A percentile compares a stretch with the other conserved stretches of the same genome.
Evolutionary conservation across 2,113 vertebrate species (phyloP).

Genomic region (Falco punctatus): DNA sequence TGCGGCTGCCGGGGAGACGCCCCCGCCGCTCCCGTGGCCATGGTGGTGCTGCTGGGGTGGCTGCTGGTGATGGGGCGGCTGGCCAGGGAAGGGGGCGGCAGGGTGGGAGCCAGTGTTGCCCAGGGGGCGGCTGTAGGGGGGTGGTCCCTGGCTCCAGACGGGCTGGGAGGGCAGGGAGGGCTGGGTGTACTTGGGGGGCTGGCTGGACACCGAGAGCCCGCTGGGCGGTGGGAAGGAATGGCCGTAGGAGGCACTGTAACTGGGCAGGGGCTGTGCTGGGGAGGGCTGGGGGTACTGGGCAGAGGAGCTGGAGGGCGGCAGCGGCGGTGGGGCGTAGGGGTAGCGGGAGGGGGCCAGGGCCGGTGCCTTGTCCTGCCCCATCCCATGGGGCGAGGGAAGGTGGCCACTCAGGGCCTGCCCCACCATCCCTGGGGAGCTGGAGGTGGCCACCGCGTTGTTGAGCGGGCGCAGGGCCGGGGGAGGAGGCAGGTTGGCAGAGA

Average conservation of each 20-base stretch:
- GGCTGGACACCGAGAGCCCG: slow-evolving; percentile 71
- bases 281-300: slow-evolving; percentile 60
- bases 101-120: slow-evolving; percentile 65
- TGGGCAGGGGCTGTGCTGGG: slow-evolving; percentile 68
- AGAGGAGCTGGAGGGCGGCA: slow-evolving; percentile 67
- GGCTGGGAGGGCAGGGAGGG: slow-evolving; percentile 77
- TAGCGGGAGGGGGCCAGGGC: not conserved
- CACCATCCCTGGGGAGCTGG: slow-evolving; percentile 9
- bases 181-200: slow-evolving; percentile 79
- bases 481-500: slow-evolving; percentile 86
- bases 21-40: not conserved
- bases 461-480: not conserved
- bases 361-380: slow-evolving; percentile 1
- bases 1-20: not conserved
- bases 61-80: slow-evolving; percentile 73
- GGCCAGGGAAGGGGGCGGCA: slow-evolving; percentile 61
- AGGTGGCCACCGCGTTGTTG: not conserved
- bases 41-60: slow-evolving; percentile 70
- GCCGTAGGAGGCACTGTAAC: slow-evolving; percentile 63
- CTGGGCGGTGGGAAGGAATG: slow-evolving; percentile 75
- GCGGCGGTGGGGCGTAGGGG: not conserved
- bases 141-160: slow-evolving; percentile 78
- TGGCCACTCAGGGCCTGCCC: not conserved
- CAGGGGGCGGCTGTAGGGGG: slow-evolving; percentile 71
- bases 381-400: not conserved